phyloP scores from a whole-genome alignment of 1,140 invertebrate species.

The Drosophila equinoxialis region DNA sequence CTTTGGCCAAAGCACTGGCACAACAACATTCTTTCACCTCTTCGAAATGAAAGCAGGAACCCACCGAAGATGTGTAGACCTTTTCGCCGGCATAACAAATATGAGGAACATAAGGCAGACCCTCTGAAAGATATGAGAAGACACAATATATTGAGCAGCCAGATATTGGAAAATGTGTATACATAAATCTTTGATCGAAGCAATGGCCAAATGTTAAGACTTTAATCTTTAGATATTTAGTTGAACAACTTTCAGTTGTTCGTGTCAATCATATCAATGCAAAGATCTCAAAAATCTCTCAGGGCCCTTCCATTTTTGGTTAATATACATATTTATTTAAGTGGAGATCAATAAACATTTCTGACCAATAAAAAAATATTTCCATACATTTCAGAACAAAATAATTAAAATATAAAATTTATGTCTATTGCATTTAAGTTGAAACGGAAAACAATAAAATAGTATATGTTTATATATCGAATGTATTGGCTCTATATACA shows the following conservation, averaged over 20 bases:
- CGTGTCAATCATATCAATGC: constrained; percentile 42
- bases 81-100: constrained; percentile 86
- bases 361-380: constrained; percentile 11
- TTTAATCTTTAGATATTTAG: background rate
- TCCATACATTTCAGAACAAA: constrained; percentile 41
- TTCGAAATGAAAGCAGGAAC: constrained; percentile 86
- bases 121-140: constrained; percentile 83
- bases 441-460: constrained; percentile 73
- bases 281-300: background rate
- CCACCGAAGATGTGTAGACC: constrained; percentile 84
- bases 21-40: constrained; percentile 87
- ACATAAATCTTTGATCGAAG: background rate
- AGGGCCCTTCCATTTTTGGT: background rate
- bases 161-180: background rate
- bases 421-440: constrained; percentile 56
- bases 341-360: constrained; percentile 10
- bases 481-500: background rate
- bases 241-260: constrained; percentile 46
- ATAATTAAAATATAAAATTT: constrained; percentile 53
- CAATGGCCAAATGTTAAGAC: background rate
- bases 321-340: background rate
- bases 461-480: constrained; percentile 57
- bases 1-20: constrained; percentile 84
- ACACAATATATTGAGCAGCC: background rate
- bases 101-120: constrained; percentile 86